Conservation (phyloP, 37 sponge, comb jelly and placozoan species). For the Mnemiopsis leidyi region DNA sequence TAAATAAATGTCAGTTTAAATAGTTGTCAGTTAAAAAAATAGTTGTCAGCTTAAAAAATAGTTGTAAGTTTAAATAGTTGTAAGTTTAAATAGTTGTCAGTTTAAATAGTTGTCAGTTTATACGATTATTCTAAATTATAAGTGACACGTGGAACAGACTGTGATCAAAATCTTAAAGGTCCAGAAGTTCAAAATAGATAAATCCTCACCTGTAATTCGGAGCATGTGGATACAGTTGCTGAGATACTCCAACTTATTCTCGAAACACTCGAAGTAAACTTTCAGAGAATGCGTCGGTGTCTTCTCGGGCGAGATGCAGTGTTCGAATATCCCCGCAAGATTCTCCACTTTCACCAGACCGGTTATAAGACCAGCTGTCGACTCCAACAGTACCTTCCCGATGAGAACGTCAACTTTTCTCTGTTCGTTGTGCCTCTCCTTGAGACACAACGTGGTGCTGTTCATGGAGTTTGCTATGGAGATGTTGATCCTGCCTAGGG, state of each 20-base stretch:
- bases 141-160: too few relatives aligned
- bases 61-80: too few relatives aligned
- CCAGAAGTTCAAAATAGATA: too few relatives aligned
- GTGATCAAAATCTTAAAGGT: too few relatives aligned
- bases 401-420: background rate
- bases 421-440: slow-evolving; percentile 64
- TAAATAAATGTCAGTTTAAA: too few relatives aligned
- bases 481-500: slow-evolving; percentile 14
- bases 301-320: slow-evolving; percentile 23
- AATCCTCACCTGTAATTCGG: background rate
- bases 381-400: background rate
- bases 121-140: too few relatives aligned
- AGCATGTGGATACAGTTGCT: slow-evolving; percentile 65
- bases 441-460: slow-evolving; percentile 40
- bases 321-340: slow-evolving; percentile 42
- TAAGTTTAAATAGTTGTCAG: too few relatives aligned
- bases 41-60: too few relatives aligned
- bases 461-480: background rate
- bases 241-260: slow-evolving; percentile 36
- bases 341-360: slow-evolving; percentile 13
- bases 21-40: too few relatives aligned
- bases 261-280: background rate
- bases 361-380: slow-evolving; percentile 34
- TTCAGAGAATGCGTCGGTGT: slow-evolving; percentile 46
- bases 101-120: too few relatives aligned